A percentile compares a stretch with the other conserved stretches of the same genome.
These are phyloP conservation scores for Lagopus leucura DNA, from an alignment of 2,113 vertebrate genomes.

Conservation along the genomic window DNA sequence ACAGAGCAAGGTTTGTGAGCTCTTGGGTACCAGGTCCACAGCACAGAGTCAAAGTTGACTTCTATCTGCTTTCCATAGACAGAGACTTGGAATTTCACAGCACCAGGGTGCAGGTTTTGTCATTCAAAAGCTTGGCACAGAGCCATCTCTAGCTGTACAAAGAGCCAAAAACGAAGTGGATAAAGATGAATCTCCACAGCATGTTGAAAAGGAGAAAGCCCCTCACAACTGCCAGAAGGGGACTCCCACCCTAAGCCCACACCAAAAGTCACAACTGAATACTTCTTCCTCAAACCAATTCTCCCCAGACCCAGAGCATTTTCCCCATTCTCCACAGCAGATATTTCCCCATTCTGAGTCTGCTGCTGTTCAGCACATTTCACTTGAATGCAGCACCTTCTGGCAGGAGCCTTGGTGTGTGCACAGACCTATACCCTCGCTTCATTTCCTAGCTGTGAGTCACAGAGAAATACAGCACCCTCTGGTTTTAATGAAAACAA, in stretches of 20 bases:
- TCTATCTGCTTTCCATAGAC: not conserved
- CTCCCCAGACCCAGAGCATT: not conserved
- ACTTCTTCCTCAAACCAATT: not conserved
- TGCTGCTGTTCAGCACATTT: slow-evolving; percentile 26
- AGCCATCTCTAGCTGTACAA: not conserved
- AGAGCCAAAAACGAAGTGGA: not conserved
- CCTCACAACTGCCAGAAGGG: not conserved
- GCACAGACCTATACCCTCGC: not conserved
- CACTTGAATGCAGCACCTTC: not conserved
- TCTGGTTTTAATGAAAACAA: not conserved
- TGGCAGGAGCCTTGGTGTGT: not conserved
- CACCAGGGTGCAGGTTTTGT: not conserved
- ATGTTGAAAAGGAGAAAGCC: not conserved
- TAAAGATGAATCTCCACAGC: not conserved
- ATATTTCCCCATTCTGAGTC: not conserved
- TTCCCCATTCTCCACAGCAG: not conserved
- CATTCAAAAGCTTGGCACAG: not conserved
- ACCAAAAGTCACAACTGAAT: not conserved
- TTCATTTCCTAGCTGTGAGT: not conserved
- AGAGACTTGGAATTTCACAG: not conserved
- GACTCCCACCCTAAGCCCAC: not conserved
- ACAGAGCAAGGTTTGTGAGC: not conserved
- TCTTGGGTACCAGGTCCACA: not conserved
- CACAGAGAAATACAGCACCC: not conserved
- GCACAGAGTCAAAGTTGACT: not conserved